Evolutionary conservation across 2,797 vertebrate species (phyloP), one percentile per base, ranked within the genome.

Genomic region (Galagoides demidoff): DNA sequence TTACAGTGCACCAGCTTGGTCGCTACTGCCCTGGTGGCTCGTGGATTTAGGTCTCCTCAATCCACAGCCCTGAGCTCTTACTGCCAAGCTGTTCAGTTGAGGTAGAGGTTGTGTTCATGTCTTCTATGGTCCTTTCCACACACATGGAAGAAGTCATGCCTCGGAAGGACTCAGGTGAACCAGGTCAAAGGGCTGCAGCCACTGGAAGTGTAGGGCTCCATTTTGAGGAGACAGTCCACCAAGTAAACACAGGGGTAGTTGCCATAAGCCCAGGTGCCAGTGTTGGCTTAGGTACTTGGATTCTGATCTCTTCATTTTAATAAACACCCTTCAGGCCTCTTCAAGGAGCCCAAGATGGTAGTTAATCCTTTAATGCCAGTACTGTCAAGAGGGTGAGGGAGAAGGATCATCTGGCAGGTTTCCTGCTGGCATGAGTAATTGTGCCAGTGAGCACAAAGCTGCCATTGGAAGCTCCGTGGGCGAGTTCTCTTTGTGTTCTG

Each of bases 321-420:
- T 16, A 86, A 84, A 45, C 55, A 63, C 22, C 45, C 61, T 74
- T 77, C 19, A 68, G 61, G 16, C 23, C 64, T 89, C 52, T n/a
- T 76, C n/a, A 39, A 1, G 70, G 63, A 92, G 31, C 49, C 57
- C 64, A 27, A 19, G 73, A 57, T 76, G 20, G 82, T 49, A n/a
- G 61, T 37, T 87, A 87, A 89, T 85, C 93, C 52, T 89, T 86
- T 78, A 85, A 89, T 87, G 52, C 76, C 82, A 31, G 34, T 61
- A 34, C 77, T 79, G n/a, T 79, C 57, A 89, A 86, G 74, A 88
- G 87, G 55, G 59, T 85, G 92, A 95, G 63, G 76, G 89, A 77
- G 70, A 85, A 13, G 55, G 55, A 19, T 81, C 37, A 49, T 57
- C 1, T 31, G 70, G 31, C 73, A 63, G 27, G 37, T 37, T 55